Evolutionary conservation across 1,140 invertebrate genomes (phyloP).

Genomic region (Eurosta solidaginis): DNA sequence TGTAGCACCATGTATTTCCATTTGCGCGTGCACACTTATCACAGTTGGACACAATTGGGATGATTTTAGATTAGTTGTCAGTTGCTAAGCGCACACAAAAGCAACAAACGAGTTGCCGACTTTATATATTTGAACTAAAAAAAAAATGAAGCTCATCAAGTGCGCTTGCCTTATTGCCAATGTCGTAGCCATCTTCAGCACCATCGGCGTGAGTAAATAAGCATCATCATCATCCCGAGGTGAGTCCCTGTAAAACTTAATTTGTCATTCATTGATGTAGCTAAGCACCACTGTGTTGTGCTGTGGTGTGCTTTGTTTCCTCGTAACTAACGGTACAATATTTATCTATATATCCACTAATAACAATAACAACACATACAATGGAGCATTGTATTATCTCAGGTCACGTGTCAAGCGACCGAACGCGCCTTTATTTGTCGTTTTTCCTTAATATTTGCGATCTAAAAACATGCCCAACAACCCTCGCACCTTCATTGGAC

Average conservation of each 20-base stretch:
- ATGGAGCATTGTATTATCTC: not conserved
- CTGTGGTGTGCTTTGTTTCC: not conserved
- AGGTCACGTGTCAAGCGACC: constrained; percentile 3
- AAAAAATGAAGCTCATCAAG: not conserved
- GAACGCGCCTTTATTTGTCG: not conserved
- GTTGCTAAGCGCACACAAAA: not conserved
- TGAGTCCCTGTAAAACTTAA: not conserved
- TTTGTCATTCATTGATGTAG: not conserved
- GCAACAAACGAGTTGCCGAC: not conserved
- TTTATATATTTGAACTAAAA: not conserved
- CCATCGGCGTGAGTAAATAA: not conserved
- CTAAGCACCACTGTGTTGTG: not conserved
- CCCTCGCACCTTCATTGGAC: not conserved
- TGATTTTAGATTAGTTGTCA: constrained; percentile 7
- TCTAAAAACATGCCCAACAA: not conserved
- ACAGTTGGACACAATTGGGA: constrained; percentile 1
- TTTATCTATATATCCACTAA: not conserved
- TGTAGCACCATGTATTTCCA: too few relatives aligned
- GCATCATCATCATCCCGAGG: not conserved
- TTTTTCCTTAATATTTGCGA: not conserved
- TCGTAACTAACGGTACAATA: not conserved
- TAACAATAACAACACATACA: not conserved
- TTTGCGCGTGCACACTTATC: not conserved
- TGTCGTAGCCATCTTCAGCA: not conserved
- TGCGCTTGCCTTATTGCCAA: not conserved